phyloP scores from a whole-genome alignment of 2,113 vertebrate genomes.

The Mus spicilegus region DNA sequence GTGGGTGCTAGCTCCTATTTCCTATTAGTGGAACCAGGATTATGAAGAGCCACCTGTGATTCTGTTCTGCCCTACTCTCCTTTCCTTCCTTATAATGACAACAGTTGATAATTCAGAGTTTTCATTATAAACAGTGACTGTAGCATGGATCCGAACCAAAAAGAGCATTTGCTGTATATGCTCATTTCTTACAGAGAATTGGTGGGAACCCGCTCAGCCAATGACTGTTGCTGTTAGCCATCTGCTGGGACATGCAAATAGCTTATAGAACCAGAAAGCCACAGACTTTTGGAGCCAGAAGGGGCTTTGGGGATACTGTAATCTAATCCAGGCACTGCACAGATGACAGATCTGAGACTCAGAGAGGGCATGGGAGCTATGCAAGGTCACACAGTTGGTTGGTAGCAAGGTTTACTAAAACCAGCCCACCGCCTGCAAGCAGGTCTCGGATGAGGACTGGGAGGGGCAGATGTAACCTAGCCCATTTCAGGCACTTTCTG shows the following conservation, averaged over 20 bases:
- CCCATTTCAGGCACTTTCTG: neutral
- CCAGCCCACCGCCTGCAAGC: neutral
- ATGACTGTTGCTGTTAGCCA: conserved; percentile 55
- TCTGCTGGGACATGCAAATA: conserved; percentile 62
- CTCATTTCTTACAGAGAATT: conserved; percentile 72
- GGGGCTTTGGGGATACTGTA: conserved; percentile 37
- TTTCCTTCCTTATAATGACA: conserved; percentile 66
- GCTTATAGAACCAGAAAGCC: conserved; percentile 55
- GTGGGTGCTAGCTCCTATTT: neutral
- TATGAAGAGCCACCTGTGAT: conserved; percentile 42
- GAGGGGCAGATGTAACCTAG: neutral
- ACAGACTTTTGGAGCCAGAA: conserved; percentile 31
- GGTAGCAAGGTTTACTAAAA: conserved; percentile 10
- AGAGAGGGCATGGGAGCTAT: conserved; percentile 25
- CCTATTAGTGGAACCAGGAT: conserved; percentile 24
- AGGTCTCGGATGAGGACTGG: neutral
- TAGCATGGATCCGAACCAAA: conserved; percentile 71
- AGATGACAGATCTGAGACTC: conserved; percentile 53
- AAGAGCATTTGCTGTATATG: conserved; percentile 73
- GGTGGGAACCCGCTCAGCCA: conserved; percentile 52
- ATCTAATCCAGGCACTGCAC: neutral
- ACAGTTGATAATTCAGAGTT: conserved; percentile 74
- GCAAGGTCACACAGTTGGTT: conserved; percentile 7
- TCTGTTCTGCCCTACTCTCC: conserved; percentile 21
- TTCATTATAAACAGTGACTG: conserved; percentile 74